phyloP scores from a whole-genome alignment of 92 coral and sea anemone genomes.

The Hydrozoanthus gracilis region DNA sequence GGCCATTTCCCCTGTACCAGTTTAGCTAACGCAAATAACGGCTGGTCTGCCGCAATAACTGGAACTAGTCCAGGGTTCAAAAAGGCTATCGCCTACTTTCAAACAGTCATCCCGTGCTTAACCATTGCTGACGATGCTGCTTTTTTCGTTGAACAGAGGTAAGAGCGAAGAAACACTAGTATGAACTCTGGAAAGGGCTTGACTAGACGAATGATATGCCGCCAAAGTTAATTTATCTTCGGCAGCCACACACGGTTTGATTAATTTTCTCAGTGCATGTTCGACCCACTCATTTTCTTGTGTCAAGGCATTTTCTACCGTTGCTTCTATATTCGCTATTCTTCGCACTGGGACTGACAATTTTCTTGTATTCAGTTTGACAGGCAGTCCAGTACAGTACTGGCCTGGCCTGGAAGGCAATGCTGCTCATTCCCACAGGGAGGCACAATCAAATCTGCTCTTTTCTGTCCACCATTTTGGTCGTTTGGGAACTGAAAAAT shows the following conservation, averaged over 20 bases:
- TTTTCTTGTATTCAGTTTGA: slow-evolving; percentile 43
- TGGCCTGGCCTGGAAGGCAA: too few relatives aligned
- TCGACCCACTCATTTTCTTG: slow-evolving; percentile 48
- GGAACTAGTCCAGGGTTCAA: slow-evolving; percentile 40
- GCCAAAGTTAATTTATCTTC: neutral
- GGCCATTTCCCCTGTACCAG: slow-evolving; percentile 19
- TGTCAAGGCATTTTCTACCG: slow-evolving; percentile 28
- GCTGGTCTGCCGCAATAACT: slow-evolving; percentile 37
- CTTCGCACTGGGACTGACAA: slow-evolving; percentile 52
- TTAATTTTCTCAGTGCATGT: slow-evolving; percentile 30
- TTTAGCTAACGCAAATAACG: slow-evolving; percentile 33
- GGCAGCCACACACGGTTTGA: neutral
- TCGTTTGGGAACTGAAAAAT: too few relatives aligned
- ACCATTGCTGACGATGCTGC: slow-evolving; percentile 37
- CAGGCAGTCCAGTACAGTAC: too few relatives aligned
- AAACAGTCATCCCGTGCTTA: slow-evolving; percentile 37
- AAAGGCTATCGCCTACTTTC: slow-evolving; percentile 3
- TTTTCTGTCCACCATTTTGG: too few relatives aligned
- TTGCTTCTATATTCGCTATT: slow-evolving; percentile 3
- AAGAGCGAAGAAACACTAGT: slow-evolving; percentile 41
- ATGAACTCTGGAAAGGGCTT: neutral
- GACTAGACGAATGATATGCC: neutral
- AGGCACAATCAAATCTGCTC: too few relatives aligned
- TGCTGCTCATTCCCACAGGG: too few relatives aligned
- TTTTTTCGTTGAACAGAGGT: slow-evolving; percentile 30